These are phyloP conservation scores for Zhuqinia jingwanae DNA, from an alignment of 2,888 invertebrate genomes.

Conservation along the genomic window DNA sequence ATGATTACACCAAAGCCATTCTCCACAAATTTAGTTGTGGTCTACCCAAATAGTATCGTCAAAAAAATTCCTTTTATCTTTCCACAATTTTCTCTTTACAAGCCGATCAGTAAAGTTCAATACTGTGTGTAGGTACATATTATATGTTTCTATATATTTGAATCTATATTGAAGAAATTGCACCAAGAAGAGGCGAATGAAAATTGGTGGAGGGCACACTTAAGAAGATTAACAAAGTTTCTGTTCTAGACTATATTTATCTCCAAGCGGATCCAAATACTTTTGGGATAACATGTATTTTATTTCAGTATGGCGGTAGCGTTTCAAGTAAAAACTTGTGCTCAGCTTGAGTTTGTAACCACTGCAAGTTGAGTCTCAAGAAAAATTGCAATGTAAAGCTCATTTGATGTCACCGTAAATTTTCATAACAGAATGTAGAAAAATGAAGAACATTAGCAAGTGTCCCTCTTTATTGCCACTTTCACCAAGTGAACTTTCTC, in stretches of 20 bases:
- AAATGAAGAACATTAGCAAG: neutral
- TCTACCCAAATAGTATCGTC: no score
- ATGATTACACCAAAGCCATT: no score
- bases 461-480: neutral
- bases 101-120: no score
- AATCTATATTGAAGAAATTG: no score
- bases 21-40: no score
- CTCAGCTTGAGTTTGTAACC: neutral
- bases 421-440: conserved; percentile 2
- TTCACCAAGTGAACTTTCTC: neutral
- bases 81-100: no score
- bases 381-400: neutral
- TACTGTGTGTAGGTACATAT: no score
- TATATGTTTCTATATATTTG: no score
- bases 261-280: neutral
- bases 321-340: neutral
- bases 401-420: neutral
- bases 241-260: neutral
- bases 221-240: conserved; percentile 47
- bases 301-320: neutral
- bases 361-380: neutral
- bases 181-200: no score
- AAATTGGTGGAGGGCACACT: conserved; percentile 22
- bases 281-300: no score
- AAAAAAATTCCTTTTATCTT: no score